Evolutionary conservation across 2,888 invertebrate species (phyloP).

Genomic region (Pinctada fucata): DNA sequence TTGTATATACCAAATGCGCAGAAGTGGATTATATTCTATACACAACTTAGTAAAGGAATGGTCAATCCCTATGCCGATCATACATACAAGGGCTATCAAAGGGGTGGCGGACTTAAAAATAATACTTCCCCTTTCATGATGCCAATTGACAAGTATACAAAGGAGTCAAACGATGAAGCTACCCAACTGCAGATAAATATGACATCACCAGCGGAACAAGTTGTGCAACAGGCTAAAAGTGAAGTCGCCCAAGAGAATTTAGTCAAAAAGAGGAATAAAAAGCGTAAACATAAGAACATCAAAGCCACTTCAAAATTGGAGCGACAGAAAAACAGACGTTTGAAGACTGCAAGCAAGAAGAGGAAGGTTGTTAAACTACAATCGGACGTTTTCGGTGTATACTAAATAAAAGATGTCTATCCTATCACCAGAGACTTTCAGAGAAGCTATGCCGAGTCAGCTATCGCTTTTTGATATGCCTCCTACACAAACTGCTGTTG

Average conservation of each 20-base stretch:
- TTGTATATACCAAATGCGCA: conserved; percentile 14
- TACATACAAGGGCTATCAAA: conserved; percentile 8
- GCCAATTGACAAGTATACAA: conserved; percentile 7
- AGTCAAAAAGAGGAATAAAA: conserved; percentile 2
- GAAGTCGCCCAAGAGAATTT: neutral
- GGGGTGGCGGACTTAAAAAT: conserved; percentile 7
- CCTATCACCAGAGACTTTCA: conserved; percentile 6
- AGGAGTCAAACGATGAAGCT: neutral
- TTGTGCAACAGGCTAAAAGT: conserved; percentile 12
- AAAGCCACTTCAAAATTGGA: neutral
- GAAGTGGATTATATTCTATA: conserved; percentile 24
- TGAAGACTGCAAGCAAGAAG: neutral
- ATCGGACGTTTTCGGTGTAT: conserved; percentile 15
- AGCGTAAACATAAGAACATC: neutral
- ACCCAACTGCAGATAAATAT: neutral
- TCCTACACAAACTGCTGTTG: conserved; percentile 37
- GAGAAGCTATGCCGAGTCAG: conserved; percentile 28
- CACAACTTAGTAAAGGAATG: neutral
- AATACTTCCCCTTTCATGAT: neutral
- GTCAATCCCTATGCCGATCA: neutral
- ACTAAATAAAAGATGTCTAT: conserved; percentile 11
- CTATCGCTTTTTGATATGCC: conserved; percentile 38
- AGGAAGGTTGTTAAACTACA: conserved; percentile 7
- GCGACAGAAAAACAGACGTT: neutral
- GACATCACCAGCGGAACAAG: conserved; percentile 13